phyloP scores from a whole-genome alignment of 2,113 vertebrate genomes.

The Phasianus colchicus region DNA sequence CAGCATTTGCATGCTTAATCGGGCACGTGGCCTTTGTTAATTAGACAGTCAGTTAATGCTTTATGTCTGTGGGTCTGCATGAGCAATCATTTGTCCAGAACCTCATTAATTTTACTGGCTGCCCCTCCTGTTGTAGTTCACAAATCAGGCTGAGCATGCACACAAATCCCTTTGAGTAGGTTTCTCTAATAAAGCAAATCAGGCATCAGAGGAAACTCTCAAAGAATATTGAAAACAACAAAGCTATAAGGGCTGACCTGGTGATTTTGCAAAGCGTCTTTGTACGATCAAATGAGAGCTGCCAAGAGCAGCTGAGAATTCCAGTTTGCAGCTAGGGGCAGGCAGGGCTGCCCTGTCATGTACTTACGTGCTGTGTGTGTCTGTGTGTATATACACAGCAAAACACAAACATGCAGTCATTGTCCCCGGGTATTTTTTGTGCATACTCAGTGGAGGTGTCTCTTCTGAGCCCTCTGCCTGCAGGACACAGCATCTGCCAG shows the following conservation, averaged over 20 bases:
- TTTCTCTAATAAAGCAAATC: slow-evolving; percentile 66
- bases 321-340: neutral
- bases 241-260: neutral
- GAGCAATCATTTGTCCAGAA: slow-evolving; percentile 68
- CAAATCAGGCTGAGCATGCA: slow-evolving; percentile 69
- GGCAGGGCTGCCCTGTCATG: neutral
- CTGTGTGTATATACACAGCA: neutral
- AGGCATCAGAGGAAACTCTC: slow-evolving; percentile 42
- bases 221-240: slow-evolving; percentile 35
- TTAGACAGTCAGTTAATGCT: slow-evolving; percentile 71
- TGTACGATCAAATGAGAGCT: neutral
- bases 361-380: neutral
- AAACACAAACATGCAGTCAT: accelerated
- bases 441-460: accelerated
- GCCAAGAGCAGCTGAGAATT: neutral
- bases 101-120: slow-evolving; percentile 75
- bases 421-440: neutral
- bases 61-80: slow-evolving; percentile 66
- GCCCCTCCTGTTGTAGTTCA: slow-evolving; percentile 72
- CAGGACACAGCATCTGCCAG: neutral
- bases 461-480: neutral
- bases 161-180: slow-evolving; percentile 66
- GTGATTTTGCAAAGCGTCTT: slow-evolving; percentile 12
- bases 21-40: slow-evolving; percentile 71
- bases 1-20: slow-evolving; percentile 50